phyloP scores from a whole-genome alignment of 2,797 vertebrate species.

The Hippoglossus hippoglossus region DNA sequence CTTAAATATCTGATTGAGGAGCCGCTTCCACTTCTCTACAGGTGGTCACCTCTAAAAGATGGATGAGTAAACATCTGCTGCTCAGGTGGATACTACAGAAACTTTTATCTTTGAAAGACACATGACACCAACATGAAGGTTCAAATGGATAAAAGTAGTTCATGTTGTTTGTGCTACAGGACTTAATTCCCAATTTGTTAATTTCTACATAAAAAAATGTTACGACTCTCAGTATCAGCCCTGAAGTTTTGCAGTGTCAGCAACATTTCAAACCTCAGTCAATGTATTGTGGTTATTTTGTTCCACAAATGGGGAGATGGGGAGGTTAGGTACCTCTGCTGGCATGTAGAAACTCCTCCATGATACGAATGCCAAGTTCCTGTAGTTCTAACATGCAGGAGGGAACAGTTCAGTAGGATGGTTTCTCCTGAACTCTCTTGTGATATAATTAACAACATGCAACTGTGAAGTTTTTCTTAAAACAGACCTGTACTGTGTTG shows the following conservation, averaged over 20 bases:
- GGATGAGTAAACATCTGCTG: neutral
- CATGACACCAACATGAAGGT: no score
- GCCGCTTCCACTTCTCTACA: neutral
- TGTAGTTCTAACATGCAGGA: constrained; percentile 48
- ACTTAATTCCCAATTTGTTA: no score
- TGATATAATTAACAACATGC: constrained; percentile 1
- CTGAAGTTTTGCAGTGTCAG: no score
- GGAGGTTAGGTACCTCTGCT: neutral
- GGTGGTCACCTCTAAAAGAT: no score
- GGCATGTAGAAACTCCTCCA: constrained; percentile 11
- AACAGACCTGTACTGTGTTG: neutral
- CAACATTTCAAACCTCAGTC: no score
- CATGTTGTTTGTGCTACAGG: no score
- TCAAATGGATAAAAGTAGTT: no score
- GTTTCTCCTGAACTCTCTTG: neutral
- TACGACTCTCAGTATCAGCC: no score
- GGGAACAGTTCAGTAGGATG: constrained; percentile 8
- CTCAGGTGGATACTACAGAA: neutral
- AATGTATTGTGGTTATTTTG: no score
- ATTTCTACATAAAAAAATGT: no score
- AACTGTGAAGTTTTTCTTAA: constrained; percentile 1
- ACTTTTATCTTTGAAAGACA: no score
- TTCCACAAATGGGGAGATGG: no score
- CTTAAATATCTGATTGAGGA: neutral
- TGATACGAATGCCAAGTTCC: constrained; percentile 45